These are phyloP conservation scores for Acleris cristana DNA, from an alignment of 2,888 invertebrate species.

Conservation along the genomic window DNA sequence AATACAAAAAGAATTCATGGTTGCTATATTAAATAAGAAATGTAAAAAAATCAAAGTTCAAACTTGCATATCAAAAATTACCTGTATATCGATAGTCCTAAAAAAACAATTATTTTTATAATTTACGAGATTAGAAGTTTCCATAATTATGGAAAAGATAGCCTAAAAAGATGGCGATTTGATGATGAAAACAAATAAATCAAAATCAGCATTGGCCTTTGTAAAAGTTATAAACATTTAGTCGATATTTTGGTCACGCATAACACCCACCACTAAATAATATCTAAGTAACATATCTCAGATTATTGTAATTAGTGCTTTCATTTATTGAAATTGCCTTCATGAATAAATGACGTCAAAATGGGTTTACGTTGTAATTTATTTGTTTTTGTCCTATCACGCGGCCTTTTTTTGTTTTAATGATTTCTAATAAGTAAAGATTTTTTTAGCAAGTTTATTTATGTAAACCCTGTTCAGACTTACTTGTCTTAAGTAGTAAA, in stretches of 20 bases:
- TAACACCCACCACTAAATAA: constrained; percentile 69
- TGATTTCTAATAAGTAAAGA: too few species aligned
- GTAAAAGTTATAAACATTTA: constrained; percentile 44
- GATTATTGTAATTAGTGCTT: constrained; percentile 82
- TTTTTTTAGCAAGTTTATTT: too few species aligned
- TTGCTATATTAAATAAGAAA: constrained; percentile 12
- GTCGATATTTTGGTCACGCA: constrained; percentile 46
- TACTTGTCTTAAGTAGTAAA: too few species aligned
- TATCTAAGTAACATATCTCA: constrained; percentile 81
- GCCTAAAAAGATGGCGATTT: not conserved
- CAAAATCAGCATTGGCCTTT: constrained; percentile 2
- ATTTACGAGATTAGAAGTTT: not conserved
- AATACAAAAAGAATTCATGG: constrained; percentile 14
- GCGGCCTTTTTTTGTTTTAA: too few species aligned
- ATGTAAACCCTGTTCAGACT: too few species aligned
- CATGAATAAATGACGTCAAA: constrained; percentile 82
- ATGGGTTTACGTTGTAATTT: constrained; percentile 43
- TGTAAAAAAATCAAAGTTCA: constrained; percentile 11
- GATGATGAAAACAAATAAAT: not conserved
- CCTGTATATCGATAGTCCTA: constrained; percentile 7
- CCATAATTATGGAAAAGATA: constrained; percentile 3
- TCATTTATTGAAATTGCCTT: constrained; percentile 83
- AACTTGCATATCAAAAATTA: not conserved
- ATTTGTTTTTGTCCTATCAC: constrained; percentile 20
- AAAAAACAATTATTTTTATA: not conserved